These are phyloP conservation scores for Camponotus fellah DNA, from an alignment of 2,888 invertebrate species.

Conservation along the genomic window DNA sequence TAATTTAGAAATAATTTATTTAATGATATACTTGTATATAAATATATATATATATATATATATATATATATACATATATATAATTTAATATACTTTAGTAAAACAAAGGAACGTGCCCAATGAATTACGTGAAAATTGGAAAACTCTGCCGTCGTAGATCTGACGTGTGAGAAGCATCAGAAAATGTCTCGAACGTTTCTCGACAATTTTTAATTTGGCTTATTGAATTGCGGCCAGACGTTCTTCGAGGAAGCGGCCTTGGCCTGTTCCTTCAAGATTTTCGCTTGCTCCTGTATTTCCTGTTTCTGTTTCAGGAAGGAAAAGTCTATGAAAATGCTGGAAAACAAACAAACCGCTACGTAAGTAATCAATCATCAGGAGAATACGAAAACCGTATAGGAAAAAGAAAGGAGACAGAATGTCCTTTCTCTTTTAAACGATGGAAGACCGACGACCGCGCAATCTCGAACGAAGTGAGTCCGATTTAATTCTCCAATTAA, in stretches of 20 bases:
- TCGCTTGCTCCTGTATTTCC: constrained; percentile 89
- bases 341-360: constrained; percentile 84
- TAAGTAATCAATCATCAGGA: constrained; percentile 63
- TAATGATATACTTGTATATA: not conserved
- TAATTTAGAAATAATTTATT: constrained; percentile 2
- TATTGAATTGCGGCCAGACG: constrained; percentile 85
- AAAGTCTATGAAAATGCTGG: constrained; percentile 94
- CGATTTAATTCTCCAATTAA: constrained; percentile 33
- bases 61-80: not conserved
- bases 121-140: constrained; percentile 24
- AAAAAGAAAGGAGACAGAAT: constrained; percentile 41
- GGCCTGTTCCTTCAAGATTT: constrained; percentile 86
- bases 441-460: constrained; percentile 21
- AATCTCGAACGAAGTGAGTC: constrained; percentile 6
- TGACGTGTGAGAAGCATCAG: constrained; percentile 64
- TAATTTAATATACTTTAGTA: constrained; percentile 5
- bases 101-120: constrained; percentile 52
- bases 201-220: constrained; percentile 78
- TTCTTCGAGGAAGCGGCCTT: constrained; percentile 84
- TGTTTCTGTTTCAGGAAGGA: constrained; percentile 93
- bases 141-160: constrained; percentile 31
- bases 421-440: constrained; percentile 42
- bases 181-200: constrained; percentile 67
- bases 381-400: constrained; percentile 31
- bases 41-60: not conserved